A percentile compares a stretch with the other conserved stretches of the same genome.
Evolutionary conservation across 2,113 vertebrate genomes (phyloP).

Genomic region (Ceyx cyanopectus): DNA sequence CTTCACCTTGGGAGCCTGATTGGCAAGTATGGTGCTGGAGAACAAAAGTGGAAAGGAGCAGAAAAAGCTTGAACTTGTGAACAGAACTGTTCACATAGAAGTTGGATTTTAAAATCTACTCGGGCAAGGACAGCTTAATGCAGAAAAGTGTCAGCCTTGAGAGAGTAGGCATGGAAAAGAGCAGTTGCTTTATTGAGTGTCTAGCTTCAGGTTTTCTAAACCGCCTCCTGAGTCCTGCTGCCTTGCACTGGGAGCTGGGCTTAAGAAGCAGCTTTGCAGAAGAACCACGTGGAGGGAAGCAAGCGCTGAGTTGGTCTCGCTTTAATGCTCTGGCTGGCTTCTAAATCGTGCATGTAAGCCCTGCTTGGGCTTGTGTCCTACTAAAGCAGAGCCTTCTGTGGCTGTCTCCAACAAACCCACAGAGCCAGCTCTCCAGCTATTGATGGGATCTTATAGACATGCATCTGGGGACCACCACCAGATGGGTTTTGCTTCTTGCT

Average conservation of each 20-base stretch:
- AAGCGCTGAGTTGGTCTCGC: rapidly evolving
- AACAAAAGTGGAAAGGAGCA: not conserved
- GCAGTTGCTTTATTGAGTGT: not conserved
- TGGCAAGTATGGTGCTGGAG: not conserved
- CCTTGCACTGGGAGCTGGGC: not conserved
- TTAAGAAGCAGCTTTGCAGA: not conserved
- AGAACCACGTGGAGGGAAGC: not conserved
- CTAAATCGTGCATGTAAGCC: not conserved
- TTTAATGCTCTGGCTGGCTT: not conserved
- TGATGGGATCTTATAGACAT: rapidly evolving
- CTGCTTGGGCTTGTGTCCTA: not conserved
- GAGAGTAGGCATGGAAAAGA: not conserved
- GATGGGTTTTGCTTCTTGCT: rapidly evolving
- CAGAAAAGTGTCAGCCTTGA: not conserved
- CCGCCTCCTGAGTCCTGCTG: not conserved
- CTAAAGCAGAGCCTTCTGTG: not conserved
- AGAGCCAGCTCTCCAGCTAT: not conserved
- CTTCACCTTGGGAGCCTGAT: rapidly evolving
- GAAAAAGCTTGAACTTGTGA: not conserved
- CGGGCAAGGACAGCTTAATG: not conserved
- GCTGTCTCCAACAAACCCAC: rapidly evolving
- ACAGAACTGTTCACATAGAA: not conserved
- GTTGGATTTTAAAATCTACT: not conserved
- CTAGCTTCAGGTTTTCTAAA: not conserved
- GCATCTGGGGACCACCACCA: not conserved